Evolutionary conservation across 1,140 invertebrate genomes (phyloP).

Genomic region (Drosophila murphyi): DNA sequence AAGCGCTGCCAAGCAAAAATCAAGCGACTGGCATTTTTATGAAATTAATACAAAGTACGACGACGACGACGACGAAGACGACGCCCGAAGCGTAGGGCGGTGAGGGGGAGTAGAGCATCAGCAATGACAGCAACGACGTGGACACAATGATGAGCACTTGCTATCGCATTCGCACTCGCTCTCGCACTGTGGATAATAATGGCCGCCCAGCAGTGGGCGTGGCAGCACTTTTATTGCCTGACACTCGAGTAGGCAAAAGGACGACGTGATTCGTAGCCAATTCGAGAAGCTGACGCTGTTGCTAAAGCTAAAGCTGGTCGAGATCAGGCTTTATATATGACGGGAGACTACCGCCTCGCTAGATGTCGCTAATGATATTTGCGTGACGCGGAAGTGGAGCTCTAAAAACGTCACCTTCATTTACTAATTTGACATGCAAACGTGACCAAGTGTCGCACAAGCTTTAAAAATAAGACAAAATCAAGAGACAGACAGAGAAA

Average conservation of each 20-base stretch:
- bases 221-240: conserved; percentile 49
- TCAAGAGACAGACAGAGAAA: background rate
- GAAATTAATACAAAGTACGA: conserved; percentile 78
- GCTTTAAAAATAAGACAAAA: conserved; percentile 7
- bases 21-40: conserved; percentile 78
- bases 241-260: conserved; percentile 52
- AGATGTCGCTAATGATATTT: conserved; percentile 66
- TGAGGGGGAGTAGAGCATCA: background rate
- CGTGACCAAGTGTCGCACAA: conserved; percentile 61
- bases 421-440: conserved; percentile 73
- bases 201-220: conserved; percentile 41
- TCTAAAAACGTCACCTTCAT: conserved; percentile 38
- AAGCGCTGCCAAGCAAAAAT: conserved; percentile 64
- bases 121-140: conserved; percentile 48
- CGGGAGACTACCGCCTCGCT: conserved; percentile 13
- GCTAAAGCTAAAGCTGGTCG: conserved; percentile 4
- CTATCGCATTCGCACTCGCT: background rate
- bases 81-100: background rate
- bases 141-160: conserved; percentile 65
- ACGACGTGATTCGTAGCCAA: conserved; percentile 32
- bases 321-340: conserved; percentile 42
- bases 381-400: conserved; percentile 43
- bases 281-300: conserved; percentile 26
- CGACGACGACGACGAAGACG: conserved; percentile 27
- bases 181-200: conserved; percentile 42